Base-by-base conservation (phyloP, 2,797 vertebrate species). In the Lithobates sylvaticus region DNA sequence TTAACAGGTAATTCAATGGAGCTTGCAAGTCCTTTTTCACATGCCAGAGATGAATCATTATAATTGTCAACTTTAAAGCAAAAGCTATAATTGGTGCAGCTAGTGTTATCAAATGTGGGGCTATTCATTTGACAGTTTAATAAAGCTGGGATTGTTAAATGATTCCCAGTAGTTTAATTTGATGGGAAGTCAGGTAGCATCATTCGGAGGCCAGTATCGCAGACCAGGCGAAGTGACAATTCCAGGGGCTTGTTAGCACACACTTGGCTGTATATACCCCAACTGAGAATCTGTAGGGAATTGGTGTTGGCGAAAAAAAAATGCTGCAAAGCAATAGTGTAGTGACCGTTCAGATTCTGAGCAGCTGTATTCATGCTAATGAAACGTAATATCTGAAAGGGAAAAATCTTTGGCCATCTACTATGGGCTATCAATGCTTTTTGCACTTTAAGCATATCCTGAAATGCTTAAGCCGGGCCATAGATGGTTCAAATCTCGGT, bases 121-220 rank as follows among this genome's bases (percentile, higher is more conserved):
- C 90, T 26, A 86, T 89, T 93, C 92, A 88, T 91, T 89, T 96
- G 95, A 95, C 94, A 94, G 91, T 90, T 94, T 94, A 95, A 95
- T 95, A 96, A 96, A 96, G 91, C 92, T 92, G 92, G 92, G 94
- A 94, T 92, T 94, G 92, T 93, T 95, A 94, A 95, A 92, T 94
- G 94, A 96, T 95, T 95, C 93, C 92, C 88, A 92, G 92, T 94
- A 94, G 92, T 91, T 95, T 96, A 92, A 92, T 91, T 91, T 94
- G 93, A 94, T 92, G 90, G 91, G 91, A 90, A 91, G 88, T 90
- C 89, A 92, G 90, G 92, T 89, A 92, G 92, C 92, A 90, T 15
- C 84, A 90, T 86, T 90, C 84, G 89, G 83, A 91, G 89, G 91
- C 88, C 89, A 89, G 76, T 89, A 86, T 91, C 90, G 91, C 50